Conservation (phyloP, 2,113 vertebrate species). For the Dasyurus viverrinus region DNA sequence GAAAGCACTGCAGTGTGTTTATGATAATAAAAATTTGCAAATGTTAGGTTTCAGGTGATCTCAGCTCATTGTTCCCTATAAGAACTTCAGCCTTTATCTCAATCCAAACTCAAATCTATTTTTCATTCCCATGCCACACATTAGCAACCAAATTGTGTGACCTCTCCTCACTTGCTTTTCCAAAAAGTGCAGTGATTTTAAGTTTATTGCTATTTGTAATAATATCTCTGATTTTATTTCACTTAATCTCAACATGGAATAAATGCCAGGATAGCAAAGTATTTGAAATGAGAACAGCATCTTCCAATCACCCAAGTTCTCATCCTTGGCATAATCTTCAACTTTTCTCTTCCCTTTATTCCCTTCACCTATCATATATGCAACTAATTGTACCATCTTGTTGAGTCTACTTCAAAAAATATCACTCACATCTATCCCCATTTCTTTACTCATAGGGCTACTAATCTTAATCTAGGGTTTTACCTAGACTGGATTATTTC, state of each 20-base stretch:
- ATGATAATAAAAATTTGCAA: constrained; percentile 28
- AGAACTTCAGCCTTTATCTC: constrained; percentile 29
- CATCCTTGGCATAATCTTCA: neutral
- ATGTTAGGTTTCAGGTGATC: constrained; percentile 29
- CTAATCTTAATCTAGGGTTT: neutral
- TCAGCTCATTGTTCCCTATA: neutral
- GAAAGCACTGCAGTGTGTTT: constrained; percentile 15
- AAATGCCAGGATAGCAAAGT: neutral
- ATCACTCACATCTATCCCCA: neutral
- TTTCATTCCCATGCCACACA: constrained; percentile 51
- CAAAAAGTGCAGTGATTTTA: neutral
- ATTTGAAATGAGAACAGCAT: neutral
- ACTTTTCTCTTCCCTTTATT: neutral
- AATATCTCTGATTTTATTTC: neutral
- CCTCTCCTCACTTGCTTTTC: neutral
- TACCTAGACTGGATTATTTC: neutral
- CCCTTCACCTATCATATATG: neutral
- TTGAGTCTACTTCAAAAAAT: neutral
- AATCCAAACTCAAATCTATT: constrained; percentile 29
- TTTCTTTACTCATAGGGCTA: neutral
- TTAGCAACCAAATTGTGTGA: constrained; percentile 54
- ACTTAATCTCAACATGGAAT: neutral
- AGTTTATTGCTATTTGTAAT: neutral
- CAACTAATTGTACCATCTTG: neutral
- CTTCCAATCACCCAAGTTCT: neutral